Evolutionary conservation across 30 jellyfish, hydroid and myxozoan genomes (phyloP), one percentile per base, ranked within the genome.

Genomic region (Nemopilema nomurai): DNA sequence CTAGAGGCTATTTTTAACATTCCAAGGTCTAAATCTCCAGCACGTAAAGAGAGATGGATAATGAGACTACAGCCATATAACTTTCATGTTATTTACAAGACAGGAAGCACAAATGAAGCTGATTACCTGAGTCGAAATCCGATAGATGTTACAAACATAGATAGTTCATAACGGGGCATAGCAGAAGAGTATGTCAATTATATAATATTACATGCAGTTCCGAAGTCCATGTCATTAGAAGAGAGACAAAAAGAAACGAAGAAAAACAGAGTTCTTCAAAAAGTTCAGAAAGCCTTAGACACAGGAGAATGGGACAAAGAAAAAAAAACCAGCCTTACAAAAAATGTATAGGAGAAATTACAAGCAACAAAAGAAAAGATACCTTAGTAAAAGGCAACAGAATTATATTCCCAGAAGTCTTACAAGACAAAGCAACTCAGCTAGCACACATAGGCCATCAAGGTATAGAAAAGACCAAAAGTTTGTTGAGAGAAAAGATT

Each of bases 361-460:
- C n/a, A n/a, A n/a, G n/a, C n/a, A n/a, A n/a, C n/a, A n/a, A 52
- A 52, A 52, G 25, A 16, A 66, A 66, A 8, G 76, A 66, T 9
- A 66, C n/a, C n/a, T n/a, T n/a, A 41, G 57, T 52, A 68, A 82
- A 70, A 51, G 91, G 91, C 51, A 23, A 64, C 18, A 6, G 79
- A 82, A 82, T 82, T 13, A 29, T 82, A n/a, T 41, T 80, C 22
- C 92, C 95, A 18, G 53, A 77, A 57, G 26, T 25, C 68, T 77
- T 87, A 19, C 82, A 68, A 67, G 31, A 87, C 18, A 50, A 51
- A 53, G 92, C 92, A 63, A 51, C 77, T 4, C 18, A 77, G 28
- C 87, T 77, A 62, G 92, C 81, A 8, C 96, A 76, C 68, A 33
- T 16, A 50, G 95, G 96, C 28, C 88, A 87, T 71, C 96, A 79